Conservation (phyloP, 2,113 vertebrate species). For the Columba janthina region DNA sequence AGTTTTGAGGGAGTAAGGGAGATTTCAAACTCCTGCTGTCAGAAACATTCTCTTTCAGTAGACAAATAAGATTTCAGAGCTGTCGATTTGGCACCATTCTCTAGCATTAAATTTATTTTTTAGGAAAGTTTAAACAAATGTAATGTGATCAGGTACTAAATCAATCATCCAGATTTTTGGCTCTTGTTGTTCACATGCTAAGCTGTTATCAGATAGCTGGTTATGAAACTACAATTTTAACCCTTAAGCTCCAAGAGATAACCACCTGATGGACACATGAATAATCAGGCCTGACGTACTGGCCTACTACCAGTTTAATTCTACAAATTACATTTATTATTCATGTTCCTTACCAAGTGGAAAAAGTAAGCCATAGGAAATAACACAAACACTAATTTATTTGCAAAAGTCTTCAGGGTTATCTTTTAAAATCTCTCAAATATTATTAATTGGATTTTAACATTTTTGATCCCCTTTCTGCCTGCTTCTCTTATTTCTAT, state of each 20-base stretch:
- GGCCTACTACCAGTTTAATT: not conserved
- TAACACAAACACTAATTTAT: not conserved
- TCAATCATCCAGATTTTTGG: slow-evolving; percentile 24
- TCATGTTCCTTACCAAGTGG: not conserved
- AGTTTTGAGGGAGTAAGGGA: not conserved
- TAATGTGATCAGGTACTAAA: slow-evolving; percentile 36
- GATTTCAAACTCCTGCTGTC: not conserved
- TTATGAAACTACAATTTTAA: slow-evolving; percentile 26
- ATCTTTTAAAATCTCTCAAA: accelerated
- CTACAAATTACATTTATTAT: not conserved
- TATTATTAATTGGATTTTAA: not conserved
- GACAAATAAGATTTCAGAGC: not conserved
- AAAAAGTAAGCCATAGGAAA: not conserved
- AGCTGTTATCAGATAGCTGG: not conserved
- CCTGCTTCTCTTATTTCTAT: not conserved
- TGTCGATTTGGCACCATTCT: not conserved
- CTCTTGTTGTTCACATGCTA: not conserved
- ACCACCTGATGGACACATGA: not conserved
- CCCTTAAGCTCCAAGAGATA: not conserved
- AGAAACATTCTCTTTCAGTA: not conserved
- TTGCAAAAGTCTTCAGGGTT: not conserved
- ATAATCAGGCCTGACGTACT: not conserved
- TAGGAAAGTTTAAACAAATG: not conserved
- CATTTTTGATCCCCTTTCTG: not conserved
- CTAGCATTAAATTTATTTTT: not conserved